Evolutionary conservation across 2,113 vertebrate species (phyloP).

Genomic region (Bufo gargarizans): DNA sequence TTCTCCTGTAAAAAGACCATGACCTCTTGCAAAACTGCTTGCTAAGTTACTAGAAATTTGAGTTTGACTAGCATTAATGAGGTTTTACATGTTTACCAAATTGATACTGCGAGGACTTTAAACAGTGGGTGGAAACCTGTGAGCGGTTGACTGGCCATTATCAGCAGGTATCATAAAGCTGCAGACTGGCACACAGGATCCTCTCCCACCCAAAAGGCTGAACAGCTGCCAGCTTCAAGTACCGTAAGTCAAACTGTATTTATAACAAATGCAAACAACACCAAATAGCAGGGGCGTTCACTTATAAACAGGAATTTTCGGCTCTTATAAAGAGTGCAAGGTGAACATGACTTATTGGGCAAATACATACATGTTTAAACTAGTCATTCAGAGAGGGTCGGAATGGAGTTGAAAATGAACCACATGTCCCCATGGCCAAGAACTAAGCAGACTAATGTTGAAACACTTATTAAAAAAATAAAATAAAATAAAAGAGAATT

Average conservation of each 20-base stretch:
- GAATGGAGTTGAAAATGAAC: too few relatives aligned
- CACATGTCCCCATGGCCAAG: too few relatives aligned
- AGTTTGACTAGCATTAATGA: not conserved
- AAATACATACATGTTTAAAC: too few relatives aligned
- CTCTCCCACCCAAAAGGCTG: not conserved
- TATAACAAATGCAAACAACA: not conserved
- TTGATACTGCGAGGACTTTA: conserved; percentile 30
- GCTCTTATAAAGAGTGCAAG: too few relatives aligned
- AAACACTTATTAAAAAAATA: too few relatives aligned
- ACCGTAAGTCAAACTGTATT: not conserved
- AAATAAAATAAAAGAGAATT: too few relatives aligned
- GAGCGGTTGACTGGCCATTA: not conserved
- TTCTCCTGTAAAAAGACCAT: too few relatives aligned
- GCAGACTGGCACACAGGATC: not conserved
- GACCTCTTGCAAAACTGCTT: not conserved
- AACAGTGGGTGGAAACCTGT: conserved; percentile 5
- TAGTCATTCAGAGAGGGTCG: too few relatives aligned
- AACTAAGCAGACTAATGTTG: too few relatives aligned
- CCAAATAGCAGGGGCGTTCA: too few relatives aligned
- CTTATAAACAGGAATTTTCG: too few relatives aligned
- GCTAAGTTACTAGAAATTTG: not conserved
- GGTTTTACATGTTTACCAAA: conserved; percentile 24
- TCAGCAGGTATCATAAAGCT: not conserved
- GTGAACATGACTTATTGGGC: too few relatives aligned
- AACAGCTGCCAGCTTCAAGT: not conserved